Conservation (phyloP, 2,113 vertebrate genomes). For the Pygoscelis adeliae region DNA sequence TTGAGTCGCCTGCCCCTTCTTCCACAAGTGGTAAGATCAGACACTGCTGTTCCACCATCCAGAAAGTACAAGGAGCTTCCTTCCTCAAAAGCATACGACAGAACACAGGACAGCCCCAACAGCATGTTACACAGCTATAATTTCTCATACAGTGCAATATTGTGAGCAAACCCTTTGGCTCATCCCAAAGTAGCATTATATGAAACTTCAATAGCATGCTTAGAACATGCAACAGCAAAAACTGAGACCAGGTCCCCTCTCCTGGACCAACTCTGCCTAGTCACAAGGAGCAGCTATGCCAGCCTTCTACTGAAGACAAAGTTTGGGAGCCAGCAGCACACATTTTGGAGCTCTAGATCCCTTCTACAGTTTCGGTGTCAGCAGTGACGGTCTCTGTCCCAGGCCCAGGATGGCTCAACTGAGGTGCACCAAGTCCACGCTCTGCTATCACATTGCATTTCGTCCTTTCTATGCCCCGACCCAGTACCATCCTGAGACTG, state of each 20-base stretch:
- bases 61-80: background rate
- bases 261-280: background rate
- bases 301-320: background rate
- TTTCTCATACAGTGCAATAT: background rate
- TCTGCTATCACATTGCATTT: background rate
- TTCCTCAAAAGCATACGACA: rapidly evolving
- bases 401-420: too few species aligned
- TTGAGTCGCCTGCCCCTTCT: too few species aligned
- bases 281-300: background rate
- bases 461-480: background rate
- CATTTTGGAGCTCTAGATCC: background rate
- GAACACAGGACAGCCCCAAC: background rate
- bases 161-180: background rate
- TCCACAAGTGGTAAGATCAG: too few species aligned
- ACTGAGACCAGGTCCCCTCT: background rate
- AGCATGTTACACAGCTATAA: background rate
- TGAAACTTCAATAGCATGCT: background rate
- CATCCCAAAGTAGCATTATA: background rate
- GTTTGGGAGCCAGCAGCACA: background rate
- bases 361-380: background rate
- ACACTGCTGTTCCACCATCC: background rate
- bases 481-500: background rate
- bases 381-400: rapidly evolving
- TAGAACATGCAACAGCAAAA: background rate
- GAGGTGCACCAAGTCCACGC: rapidly evolving